Conservation (phyloP, 1,140 invertebrate genomes). For the Scaptomyza graminum region DNA sequence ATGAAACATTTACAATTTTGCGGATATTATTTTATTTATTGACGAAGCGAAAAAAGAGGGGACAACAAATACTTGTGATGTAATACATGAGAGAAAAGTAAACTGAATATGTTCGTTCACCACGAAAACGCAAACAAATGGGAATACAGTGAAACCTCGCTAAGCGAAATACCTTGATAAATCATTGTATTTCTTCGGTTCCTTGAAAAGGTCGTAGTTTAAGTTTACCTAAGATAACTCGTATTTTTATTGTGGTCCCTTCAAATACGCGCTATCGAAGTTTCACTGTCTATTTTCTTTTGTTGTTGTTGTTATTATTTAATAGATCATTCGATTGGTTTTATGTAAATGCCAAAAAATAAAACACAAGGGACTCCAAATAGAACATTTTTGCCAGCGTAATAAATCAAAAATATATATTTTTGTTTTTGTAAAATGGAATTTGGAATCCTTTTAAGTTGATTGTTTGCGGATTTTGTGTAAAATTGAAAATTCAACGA, state of each 20-base stretch:
- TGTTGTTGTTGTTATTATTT: constrained; percentile 20
- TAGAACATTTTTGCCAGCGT: not conserved
- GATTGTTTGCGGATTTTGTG: too few relatives aligned
- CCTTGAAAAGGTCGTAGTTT: too few relatives aligned
- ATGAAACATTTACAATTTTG: constrained; percentile 46
- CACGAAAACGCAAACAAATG: constrained; percentile 12
- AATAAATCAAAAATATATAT: constrained; percentile 10
- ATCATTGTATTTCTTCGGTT: too few relatives aligned
- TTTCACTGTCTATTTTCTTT: too few relatives aligned
- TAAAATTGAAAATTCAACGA: too few relatives aligned
- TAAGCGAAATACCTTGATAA: too few relatives aligned
- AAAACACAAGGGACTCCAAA: not conserved
- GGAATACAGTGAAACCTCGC: too few relatives aligned
- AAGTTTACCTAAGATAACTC: too few relatives aligned
- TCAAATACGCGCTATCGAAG: too few relatives aligned
- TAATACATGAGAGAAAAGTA: constrained; percentile 2
- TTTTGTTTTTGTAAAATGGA: too few relatives aligned
- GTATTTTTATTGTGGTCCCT: too few relatives aligned
- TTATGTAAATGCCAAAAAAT: not conserved
- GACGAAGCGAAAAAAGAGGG: not conserved
- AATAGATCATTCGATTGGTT: constrained; percentile 16
- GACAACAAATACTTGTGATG: not conserved
- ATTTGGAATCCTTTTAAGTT: too few relatives aligned
- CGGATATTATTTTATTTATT: constrained; percentile 28
- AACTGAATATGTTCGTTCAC: not conserved